phyloP scores from a whole-genome alignment of 2,888 invertebrate genomes.

The Herminia tarsipennalis region DNA sequence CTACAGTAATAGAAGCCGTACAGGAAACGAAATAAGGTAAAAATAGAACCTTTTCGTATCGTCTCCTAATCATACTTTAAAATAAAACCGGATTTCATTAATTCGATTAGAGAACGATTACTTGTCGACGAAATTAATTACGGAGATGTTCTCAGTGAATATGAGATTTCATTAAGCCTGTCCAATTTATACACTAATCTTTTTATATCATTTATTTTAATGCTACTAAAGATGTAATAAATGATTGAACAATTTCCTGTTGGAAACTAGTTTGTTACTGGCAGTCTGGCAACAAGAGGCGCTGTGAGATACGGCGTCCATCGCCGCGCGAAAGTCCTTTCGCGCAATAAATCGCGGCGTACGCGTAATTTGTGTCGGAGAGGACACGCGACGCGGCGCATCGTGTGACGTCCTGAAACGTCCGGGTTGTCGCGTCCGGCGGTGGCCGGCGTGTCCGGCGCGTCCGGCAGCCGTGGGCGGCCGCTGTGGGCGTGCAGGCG shows the following conservation, averaged over 20 bases:
- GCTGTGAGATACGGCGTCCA: conserved; percentile 16
- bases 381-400: conserved; percentile 23
- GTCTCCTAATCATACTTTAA: conserved; percentile 33
- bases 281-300: conserved; percentile 15
- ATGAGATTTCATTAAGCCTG: conserved; percentile 39
- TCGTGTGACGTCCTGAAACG: conserved; percentile 20
- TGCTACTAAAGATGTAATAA: conserved; percentile 43
- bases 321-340: conserved; percentile 36
- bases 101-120: conserved; percentile 46
- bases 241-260: conserved; percentile 46
- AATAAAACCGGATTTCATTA: conserved; percentile 46
- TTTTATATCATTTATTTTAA: conserved; percentile 42
- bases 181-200: conserved; percentile 42
- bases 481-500: conserved; percentile 82
- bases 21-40: conserved; percentile 23
- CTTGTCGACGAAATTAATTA: conserved; percentile 44
- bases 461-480: conserved; percentile 65
- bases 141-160: conserved; percentile 42
- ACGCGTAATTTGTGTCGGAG: conserved; percentile 24
- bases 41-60: conserved; percentile 22
- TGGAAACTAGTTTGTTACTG: conserved; percentile 29
- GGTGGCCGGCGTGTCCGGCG: conserved; percentile 40
- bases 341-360: conserved; percentile 30
- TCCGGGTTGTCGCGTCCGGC: conserved; percentile 19
- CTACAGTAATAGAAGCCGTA: conserved; percentile 12